Evolutionary conservation across 2,113 vertebrate species (phyloP).

Genomic region (Toxostoma redivivum): DNA sequence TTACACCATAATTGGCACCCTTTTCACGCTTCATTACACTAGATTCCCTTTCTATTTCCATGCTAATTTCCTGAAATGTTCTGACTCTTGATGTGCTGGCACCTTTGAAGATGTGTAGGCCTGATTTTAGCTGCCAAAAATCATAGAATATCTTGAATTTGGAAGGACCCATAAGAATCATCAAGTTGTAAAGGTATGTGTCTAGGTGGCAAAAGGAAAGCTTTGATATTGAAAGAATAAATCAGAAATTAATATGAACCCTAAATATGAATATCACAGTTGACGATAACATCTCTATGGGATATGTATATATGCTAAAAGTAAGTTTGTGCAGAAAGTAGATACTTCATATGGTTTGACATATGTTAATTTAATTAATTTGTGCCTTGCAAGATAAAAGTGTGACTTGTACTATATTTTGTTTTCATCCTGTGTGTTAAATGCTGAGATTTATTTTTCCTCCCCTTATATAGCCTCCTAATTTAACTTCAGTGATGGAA

Average conservation of each 20-base stretch:
- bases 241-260: not conserved
- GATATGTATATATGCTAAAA: not conserved
- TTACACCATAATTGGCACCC: not conserved
- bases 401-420: not conserved
- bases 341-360: not conserved
- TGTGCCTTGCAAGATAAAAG: not conserved
- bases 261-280: not conserved
- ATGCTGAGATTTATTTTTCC: not conserved
- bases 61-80: not conserved
- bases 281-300: not conserved
- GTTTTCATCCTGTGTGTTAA: not conserved
- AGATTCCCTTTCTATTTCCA: not conserved
- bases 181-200: not conserved
- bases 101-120: not conserved
- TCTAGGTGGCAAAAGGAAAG: not conserved
- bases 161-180: not conserved
- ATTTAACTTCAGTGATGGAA: not conserved
- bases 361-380: not conserved
- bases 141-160: not conserved
- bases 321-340: not conserved
- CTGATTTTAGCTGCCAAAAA: not conserved
- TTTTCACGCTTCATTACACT: not conserved
- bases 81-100: not conserved
- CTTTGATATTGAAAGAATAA: not conserved
- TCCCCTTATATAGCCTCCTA: not conserved